phyloP scores from a whole-genome alignment of 2,797 vertebrate genomes.

The Zonotrichia albicollis region DNA sequence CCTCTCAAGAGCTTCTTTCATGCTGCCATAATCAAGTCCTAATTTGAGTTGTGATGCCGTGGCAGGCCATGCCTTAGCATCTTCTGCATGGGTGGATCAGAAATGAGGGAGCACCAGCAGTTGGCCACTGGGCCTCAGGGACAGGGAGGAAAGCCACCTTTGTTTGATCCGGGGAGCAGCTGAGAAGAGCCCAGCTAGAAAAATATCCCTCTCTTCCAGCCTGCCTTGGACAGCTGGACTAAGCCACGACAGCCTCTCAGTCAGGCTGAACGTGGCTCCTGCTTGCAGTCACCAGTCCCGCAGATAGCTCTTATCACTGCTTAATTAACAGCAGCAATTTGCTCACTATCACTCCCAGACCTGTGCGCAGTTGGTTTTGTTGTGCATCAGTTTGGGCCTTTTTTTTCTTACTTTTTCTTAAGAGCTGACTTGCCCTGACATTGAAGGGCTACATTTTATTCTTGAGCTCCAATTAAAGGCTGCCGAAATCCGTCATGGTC shows the following conservation, averaged over 20 bases:
- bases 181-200: neutral
- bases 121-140: fast-evolving
- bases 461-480: slow-evolving; percentile 54
- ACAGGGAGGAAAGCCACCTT: neutral
- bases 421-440: slow-evolving; percentile 3
- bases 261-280: neutral
- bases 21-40: neutral
- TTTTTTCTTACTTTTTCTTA: neutral
- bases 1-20: neutral
- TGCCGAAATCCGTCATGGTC: slow-evolving; percentile 60
- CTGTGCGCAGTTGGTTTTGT: neutral
- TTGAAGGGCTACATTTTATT: slow-evolving; percentile 42
- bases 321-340: slow-evolving; percentile 2
- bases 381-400: fast-evolving
- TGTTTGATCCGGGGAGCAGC: neutral
- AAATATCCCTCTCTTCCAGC: neutral
- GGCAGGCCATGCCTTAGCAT: neutral
- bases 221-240: neutral
- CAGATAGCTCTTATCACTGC: neutral
- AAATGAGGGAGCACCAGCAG: neutral
- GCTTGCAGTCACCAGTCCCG: neutral
- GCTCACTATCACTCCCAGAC: neutral
- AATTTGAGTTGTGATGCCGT: fast-evolving
- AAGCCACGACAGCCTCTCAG: neutral
- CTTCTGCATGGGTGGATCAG: neutral